A percentile compares a stretch with the other conserved stretches of the same genome.
Conservation (phyloP, 2,888 invertebrate species). For the Ceramica pisi region DNA sequence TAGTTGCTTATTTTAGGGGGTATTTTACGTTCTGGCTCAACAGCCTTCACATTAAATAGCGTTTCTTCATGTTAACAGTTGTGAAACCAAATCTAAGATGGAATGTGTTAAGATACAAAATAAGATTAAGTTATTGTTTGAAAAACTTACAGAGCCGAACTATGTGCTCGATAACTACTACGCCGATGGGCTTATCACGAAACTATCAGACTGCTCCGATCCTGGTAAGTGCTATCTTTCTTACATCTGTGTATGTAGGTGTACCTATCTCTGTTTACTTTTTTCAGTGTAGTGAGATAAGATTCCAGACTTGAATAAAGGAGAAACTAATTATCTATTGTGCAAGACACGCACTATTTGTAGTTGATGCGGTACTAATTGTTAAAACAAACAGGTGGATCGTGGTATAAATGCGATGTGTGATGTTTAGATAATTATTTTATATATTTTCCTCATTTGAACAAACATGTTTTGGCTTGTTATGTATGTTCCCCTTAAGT, state of each 20-base stretch:
- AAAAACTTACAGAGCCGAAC: conserved; percentile 90
- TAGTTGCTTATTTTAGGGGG: background rate
- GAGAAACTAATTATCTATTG: background rate
- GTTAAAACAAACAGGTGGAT: conserved; percentile 11
- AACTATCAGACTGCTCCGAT: conserved; percentile 89
- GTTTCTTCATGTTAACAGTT: conserved; percentile 36
- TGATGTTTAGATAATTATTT: conserved; percentile 5
- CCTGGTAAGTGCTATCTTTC: conserved; percentile 79
- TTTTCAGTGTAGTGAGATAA: background rate
- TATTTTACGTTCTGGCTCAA: background rate
- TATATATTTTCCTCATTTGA: conserved; percentile 11
- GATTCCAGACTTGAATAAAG: background rate
- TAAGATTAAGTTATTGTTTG: conserved; percentile 90
- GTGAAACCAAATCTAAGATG: conserved; percentile 62
- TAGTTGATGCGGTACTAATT: conserved; percentile 1
- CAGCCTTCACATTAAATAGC: conserved; percentile 4
- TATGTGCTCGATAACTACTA: conserved; percentile 92
- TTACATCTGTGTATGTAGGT: background rate
- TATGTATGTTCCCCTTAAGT: background rate
- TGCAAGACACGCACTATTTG: background rate
- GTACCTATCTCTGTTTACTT: conserved; percentile 2
- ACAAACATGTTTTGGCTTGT: background rate
- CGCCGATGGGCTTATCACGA: conserved; percentile 92
- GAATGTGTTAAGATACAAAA: conserved; percentile 79
- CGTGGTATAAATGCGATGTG: background rate